Conservation (phyloP, 2,797 vertebrate genomes). For the Lithobates sylvaticus region DNA sequence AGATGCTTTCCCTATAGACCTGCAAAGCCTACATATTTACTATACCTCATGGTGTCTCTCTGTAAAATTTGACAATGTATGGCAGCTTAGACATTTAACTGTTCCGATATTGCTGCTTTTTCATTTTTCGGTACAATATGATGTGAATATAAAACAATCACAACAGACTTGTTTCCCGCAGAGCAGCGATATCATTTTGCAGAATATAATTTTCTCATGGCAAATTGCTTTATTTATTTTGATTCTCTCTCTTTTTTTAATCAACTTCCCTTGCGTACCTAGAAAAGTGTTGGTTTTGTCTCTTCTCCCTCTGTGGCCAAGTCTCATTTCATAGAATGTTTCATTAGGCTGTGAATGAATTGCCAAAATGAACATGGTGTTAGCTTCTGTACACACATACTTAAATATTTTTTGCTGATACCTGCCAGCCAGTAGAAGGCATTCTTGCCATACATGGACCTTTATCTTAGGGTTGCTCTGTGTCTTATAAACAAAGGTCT, state of each 20-base stretch:
- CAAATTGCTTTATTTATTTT: conserved; percentile 50
- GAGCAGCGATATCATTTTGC: conserved; percentile 40
- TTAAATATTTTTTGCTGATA: neutral
- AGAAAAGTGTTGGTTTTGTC: neutral
- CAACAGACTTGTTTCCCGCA: conserved; percentile 34
- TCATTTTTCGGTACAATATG: conserved; percentile 28
- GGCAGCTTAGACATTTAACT: conserved; percentile 17
- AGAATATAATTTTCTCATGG: conserved; percentile 41
- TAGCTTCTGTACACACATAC: neutral
- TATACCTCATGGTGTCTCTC: neutral
- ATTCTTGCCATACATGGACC: neutral
- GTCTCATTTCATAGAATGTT: conserved; percentile 6
- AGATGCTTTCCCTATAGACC: too few relatives aligned
- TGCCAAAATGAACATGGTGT: neutral
- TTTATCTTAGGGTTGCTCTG: neutral
- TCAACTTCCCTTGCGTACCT: conserved; percentile 35
- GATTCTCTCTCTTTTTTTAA: conserved; percentile 42
- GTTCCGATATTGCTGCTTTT: conserved; percentile 9
- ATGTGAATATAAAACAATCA: conserved; percentile 48
- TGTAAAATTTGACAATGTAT: neutral
- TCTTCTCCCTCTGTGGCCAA: conserved; percentile 9
- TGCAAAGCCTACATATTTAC: neutral
- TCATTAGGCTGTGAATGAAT: neutral
- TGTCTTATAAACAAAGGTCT: neutral
- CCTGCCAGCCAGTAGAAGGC: neutral